phyloP scores from a whole-genome alignment of 2,888 invertebrate species.

The Timema podura region DNA sequence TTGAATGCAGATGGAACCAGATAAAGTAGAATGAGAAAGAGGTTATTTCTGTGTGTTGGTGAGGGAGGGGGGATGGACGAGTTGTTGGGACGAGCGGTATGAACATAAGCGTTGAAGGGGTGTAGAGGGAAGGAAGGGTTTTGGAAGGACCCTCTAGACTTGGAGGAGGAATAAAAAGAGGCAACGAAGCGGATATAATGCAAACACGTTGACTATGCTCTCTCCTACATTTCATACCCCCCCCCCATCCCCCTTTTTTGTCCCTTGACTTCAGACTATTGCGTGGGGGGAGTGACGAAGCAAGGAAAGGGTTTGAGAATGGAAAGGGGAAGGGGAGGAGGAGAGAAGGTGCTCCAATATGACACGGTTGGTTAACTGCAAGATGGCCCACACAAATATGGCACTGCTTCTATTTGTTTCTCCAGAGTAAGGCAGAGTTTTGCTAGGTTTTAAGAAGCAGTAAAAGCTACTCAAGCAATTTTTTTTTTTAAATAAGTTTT shows the following conservation, averaged over 20 bases:
- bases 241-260: too few relatives aligned
- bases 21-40: too few relatives aligned
- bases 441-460: too few relatives aligned
- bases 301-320: not conserved
- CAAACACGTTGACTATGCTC: not conserved
- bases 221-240: too few relatives aligned
- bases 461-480: too few relatives aligned
- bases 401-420: not conserved
- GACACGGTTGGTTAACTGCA: constrained; percentile 25
- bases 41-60: too few relatives aligned
- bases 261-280: too few relatives aligned
- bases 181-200: constrained; percentile 9
- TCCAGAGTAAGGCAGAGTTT: too few relatives aligned
- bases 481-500: too few relatives aligned
- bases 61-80: not conserved
- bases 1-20: too few relatives aligned
- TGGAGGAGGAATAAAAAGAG: not conserved
- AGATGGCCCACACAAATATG: constrained; percentile 17
- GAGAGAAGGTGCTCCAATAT: not conserved
- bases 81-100: not conserved
- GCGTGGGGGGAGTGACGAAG: too few relatives aligned
- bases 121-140: not conserved
- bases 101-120: not conserved
- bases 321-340: constrained; percentile 2
- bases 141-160: too few relatives aligned